These are phyloP conservation scores for Eilema griseolum DNA, from an alignment of 2,888 invertebrate genomes.

Conservation along the genomic window DNA sequence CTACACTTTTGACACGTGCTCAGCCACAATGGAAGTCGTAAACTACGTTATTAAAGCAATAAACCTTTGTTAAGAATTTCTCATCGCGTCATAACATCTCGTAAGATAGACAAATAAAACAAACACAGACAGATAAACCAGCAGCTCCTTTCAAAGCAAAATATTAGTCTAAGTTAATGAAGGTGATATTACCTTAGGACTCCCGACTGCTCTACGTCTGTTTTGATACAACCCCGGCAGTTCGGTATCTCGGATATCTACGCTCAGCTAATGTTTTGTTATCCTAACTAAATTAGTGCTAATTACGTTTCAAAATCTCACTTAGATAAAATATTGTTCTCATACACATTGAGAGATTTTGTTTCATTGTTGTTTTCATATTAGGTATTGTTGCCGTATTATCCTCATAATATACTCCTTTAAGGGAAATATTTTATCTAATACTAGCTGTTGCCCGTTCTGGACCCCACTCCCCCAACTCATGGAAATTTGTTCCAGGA, in stretches of 20 bases:
- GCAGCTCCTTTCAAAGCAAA: slow-evolving; percentile 56
- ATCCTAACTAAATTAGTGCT: slow-evolving; percentile 34
- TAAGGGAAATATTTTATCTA: too few species aligned
- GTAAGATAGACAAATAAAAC: slow-evolving; percentile 66
- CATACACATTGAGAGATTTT: not conserved
- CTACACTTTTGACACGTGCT: slow-evolving; percentile 74
- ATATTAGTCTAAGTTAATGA: slow-evolving; percentile 63
- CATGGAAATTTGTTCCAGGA: too few species aligned
- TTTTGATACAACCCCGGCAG: slow-evolving; percentile 44
- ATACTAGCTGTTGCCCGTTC: too few species aligned
- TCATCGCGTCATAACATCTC: slow-evolving; percentile 70
- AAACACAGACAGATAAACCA: slow-evolving; percentile 54
- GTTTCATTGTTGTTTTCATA: not conserved
- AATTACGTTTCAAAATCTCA: slow-evolving; percentile 34
- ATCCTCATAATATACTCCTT: not conserved
- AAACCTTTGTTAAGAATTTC: slow-evolving; percentile 81
- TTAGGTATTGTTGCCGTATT: not conserved
- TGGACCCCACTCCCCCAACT: too few species aligned
- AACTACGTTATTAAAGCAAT: slow-evolving; percentile 78
- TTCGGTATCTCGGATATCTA: slow-evolving; percentile 29
- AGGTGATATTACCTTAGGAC: slow-evolving; percentile 56
- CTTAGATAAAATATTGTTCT: slow-evolving; percentile 23
- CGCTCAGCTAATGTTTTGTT: slow-evolving; percentile 38
- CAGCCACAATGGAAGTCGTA: slow-evolving; percentile 73
- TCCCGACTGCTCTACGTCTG: slow-evolving; percentile 38